These are phyloP conservation scores for Anarhynchus alexandrinus DNA, from an alignment of 2,113 vertebrate genomes.

Conservation along the genomic window DNA sequence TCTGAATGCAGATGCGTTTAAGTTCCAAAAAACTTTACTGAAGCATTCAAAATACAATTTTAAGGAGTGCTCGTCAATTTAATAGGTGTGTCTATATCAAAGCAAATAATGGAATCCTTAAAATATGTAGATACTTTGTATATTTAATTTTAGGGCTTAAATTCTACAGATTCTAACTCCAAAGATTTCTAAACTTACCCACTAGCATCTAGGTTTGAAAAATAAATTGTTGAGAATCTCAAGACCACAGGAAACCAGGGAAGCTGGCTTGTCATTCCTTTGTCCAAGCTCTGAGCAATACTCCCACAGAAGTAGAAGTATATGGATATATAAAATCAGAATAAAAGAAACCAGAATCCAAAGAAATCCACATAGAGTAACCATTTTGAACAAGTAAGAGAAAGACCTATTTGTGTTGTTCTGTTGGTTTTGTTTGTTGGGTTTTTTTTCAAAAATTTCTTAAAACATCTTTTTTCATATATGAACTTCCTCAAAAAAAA, in stretches of 20 bases:
- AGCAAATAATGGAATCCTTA: neutral
- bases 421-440: no score
- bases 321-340: neutral
- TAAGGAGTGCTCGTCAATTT: neutral
- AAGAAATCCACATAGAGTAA: neutral
- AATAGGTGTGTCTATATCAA: neutral
- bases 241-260: neutral
- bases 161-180: neutral
- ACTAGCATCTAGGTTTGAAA: neutral
- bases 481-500: neutral
- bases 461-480: neutral
- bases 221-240: neutral
- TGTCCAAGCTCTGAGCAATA: neutral
- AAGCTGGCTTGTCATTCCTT: neutral
- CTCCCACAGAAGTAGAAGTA: neutral
- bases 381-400: neutral
- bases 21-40: neutral
- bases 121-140: neutral
- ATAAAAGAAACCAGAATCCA: neutral
- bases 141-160: neutral
- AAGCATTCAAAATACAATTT: neutral
- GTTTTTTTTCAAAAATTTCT: neutral
- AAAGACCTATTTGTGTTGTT: neutral
- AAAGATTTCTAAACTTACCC: neutral
- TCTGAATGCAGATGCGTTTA: neutral